A percentile compares a stretch with the other conserved stretches of the same genome.
Evolutionary conservation across 2,113 vertebrate genomes (phyloP).

Genomic region (Helogale parvula): DNA sequence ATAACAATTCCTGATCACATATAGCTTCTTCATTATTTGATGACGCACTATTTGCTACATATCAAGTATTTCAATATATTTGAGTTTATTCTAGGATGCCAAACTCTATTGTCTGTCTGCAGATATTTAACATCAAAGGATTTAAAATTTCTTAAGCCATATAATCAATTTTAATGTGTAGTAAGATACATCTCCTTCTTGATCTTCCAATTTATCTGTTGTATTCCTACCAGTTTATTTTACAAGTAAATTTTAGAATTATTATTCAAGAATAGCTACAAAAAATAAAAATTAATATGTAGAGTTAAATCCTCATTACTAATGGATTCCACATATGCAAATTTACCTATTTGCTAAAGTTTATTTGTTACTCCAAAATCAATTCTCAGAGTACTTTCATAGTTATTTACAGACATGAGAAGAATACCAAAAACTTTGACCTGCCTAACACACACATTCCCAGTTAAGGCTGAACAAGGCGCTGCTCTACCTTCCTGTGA

Average conservation of each 20-base stretch:
- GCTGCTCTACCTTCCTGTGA: background rate
- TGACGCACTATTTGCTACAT: background rate
- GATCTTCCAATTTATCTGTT: constrained; percentile 23
- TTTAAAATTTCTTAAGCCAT: background rate
- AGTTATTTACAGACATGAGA: background rate
- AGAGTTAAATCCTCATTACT: background rate
- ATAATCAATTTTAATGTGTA: constrained; percentile 35
- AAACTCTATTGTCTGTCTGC: constrained; percentile 3
- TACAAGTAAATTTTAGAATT: background rate
- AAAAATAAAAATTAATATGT: constrained; percentile 11
- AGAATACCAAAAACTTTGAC: background rate
- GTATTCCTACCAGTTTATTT: background rate
- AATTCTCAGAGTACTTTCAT: background rate
- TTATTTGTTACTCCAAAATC: background rate
- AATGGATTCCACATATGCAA: background rate
- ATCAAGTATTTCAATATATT: constrained; percentile 18
- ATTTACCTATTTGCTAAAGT: constrained; percentile 5
- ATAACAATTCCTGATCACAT: background rate
- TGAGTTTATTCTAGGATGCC: constrained; percentile 35
- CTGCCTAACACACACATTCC: background rate
- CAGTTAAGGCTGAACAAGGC: background rate
- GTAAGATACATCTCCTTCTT: background rate
- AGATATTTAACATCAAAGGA: constrained; percentile 42
- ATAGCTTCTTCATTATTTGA: constrained; percentile 20
- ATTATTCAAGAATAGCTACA: background rate